Conservation (phyloP, 92 coral and sea anemone species). For the Palythoa grandiflora region DNA sequence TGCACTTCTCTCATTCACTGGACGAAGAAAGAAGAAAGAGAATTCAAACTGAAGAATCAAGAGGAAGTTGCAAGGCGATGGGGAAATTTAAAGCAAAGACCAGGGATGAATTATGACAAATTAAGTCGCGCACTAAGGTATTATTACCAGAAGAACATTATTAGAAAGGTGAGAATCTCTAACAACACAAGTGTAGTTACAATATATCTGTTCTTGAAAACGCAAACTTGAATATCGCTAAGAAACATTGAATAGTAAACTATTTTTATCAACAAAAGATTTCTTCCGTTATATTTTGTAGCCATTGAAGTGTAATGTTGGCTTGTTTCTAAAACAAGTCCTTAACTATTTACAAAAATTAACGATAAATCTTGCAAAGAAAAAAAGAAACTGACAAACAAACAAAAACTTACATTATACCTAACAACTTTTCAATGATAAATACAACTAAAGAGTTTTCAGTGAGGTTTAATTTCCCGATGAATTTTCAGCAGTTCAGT, state of each 20-base stretch:
- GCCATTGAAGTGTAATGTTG: neutral
- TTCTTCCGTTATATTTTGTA: neutral
- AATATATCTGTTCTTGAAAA: neutral
- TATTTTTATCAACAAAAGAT: neutral
- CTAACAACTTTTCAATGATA: neutral
- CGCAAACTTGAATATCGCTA: neutral
- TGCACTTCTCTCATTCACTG: slow-evolving; percentile 79
- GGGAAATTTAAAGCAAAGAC: slow-evolving; percentile 93
- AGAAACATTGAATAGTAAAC: neutral
- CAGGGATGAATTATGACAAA: slow-evolving; percentile 95
- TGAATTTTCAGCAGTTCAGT: neutral
- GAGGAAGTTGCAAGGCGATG: slow-evolving; percentile 96
- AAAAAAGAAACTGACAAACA: neutral
- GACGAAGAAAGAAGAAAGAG: slow-evolving; percentile 85
- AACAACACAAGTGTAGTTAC: neutral
- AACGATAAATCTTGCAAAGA: neutral
- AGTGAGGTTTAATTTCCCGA: neutral
- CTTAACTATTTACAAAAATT: neutral
- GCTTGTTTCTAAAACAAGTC: neutral
- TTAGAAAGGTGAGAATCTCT: slow-evolving; percentile 74
- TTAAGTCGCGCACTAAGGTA: slow-evolving; percentile 90
- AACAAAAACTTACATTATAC: neutral
- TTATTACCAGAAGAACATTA: slow-evolving; percentile 91
- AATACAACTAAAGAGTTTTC: neutral
- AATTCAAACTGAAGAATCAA: slow-evolving; percentile 86